Evolutionary conservation across 2,113 vertebrate genomes (phyloP), one percentile per base, ranked within the genome.

Genomic region (Myrmophylax atrothorax): DNA sequence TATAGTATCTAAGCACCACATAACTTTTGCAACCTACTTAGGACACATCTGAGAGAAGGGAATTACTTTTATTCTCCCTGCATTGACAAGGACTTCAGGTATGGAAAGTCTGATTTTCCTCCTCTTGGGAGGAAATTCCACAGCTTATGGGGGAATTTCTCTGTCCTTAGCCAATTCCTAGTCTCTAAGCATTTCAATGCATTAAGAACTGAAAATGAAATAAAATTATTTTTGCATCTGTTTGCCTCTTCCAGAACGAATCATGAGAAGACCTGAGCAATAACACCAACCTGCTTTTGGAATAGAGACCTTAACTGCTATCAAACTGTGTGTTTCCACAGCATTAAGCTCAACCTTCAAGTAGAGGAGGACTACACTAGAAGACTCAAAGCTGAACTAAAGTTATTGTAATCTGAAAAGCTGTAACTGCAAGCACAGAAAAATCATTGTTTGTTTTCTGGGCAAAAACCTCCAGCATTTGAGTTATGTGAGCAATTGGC

Each of bases 381-480:
- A 84, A 83, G 89, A 26, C 31, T 91, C 8, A 56, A 70, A 78
- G 16, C 19, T 53, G 15, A 75, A 52, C 22, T 49, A 18, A 81
- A 79, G 2, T 75, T 67, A 63, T 4, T 4, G 0, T 28, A 44
- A 62, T 46, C 56, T 44, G 12, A 85, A 95, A 66, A 12, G 29
- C 22, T 76, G 8, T 1, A 14, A 56, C 10, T 53, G 10, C 26
- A 55, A 47, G 5, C 24, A 64, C 0, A 75, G 24, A 68, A 70
- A 95, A 73, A 69, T 40, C 6, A 7, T 11, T 24, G 14, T 35
- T 58, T 82, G 28, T 67, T 82, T 88, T 80, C 68, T 33, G 28
- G 17, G 0, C 4, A 72, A 89, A 16, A 8, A 2, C 0, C 1
- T 12, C 14, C n/a, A 62, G 22, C 2, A 26, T 64, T 90, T 90